A percentile compares a stretch with the other conserved stretches of the same genome.
Evolutionary conservation across 2,888 invertebrate species (phyloP).

Genomic region (Lasioglossum malachurum): DNA sequence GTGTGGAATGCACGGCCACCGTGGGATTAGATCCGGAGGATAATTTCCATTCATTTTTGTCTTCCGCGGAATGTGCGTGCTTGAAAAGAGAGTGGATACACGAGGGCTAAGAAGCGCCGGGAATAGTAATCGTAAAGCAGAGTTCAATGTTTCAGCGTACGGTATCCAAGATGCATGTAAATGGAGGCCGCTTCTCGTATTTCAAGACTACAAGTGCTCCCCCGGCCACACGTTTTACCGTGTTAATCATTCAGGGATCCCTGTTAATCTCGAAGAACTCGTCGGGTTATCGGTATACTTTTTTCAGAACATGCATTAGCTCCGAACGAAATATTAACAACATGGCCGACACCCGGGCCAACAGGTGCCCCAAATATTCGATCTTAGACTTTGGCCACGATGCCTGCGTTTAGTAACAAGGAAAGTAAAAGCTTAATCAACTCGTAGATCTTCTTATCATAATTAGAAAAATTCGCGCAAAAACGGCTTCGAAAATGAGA

Average conservation of each 20-base stretch:
- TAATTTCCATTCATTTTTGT: neutral
- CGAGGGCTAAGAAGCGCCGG: neutral
- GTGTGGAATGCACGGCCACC: neutral
- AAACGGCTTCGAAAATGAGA: neutral
- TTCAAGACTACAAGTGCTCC: constrained; percentile 16
- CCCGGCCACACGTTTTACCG: constrained; percentile 30
- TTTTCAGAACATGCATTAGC: neutral
- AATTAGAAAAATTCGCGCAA: neutral
- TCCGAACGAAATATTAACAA: constrained; percentile 2
- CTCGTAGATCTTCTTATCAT: no score
- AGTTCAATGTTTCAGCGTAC: constrained; percentile 46
- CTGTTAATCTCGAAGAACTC: constrained; percentile 27
- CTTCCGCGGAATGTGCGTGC: neutral
- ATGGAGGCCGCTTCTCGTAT: constrained; percentile 30
- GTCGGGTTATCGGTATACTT: neutral
- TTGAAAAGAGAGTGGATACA: neutral
- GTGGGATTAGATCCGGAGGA: neutral
- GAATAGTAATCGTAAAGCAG: constrained; percentile 40
- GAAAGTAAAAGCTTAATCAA: no score
- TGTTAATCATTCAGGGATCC: constrained; percentile 37
- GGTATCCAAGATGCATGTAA: constrained; percentile 38
- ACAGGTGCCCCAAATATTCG: neutral
- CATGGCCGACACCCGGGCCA: neutral
- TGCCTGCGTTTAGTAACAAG: no score
- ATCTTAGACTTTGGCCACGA: no score